phyloP scores from a whole-genome alignment of 2,888 invertebrate genomes.

The Drosophila nr. perissopoda region DNA sequence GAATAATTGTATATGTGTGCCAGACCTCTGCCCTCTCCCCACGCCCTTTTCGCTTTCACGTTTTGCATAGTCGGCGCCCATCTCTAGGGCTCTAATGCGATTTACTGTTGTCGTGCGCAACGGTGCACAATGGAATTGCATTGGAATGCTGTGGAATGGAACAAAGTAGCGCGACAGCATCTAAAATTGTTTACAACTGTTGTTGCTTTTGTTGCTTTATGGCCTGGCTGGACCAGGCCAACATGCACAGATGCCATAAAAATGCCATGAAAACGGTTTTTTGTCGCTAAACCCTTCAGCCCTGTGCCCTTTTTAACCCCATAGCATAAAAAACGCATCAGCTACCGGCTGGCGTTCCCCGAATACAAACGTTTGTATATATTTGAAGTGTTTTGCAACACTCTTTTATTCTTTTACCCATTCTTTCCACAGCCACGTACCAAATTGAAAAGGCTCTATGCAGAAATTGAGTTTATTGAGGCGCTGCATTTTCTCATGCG shows the following conservation, averaged over 20 bases:
- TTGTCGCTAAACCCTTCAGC: constrained; percentile 51
- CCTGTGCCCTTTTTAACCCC: not conserved
- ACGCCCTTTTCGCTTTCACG: not conserved
- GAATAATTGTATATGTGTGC: not conserved
- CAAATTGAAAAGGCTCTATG: constrained; percentile 13
- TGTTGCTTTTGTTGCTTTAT: constrained; percentile 39
- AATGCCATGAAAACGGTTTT: constrained; percentile 49
- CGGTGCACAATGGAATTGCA: constrained; percentile 21
- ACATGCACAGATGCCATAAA: constrained; percentile 54
- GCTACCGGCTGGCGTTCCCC: constrained; percentile 45
- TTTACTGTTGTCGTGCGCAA: constrained; percentile 34
- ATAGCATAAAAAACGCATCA: constrained; percentile 63
- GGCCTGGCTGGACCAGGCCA: constrained; percentile 35
- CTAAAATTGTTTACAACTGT: constrained; percentile 54
- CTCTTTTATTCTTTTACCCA: not conserved
- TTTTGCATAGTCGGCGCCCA: constrained; percentile 3
- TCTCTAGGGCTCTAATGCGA: constrained; percentile 13
- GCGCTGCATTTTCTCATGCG: constrained; percentile 51
- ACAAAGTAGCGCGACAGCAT: constrained; percentile 27
- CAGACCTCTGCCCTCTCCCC: not conserved
- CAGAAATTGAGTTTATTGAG: constrained; percentile 49
- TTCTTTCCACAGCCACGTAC: not conserved
- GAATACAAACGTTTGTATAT: constrained; percentile 32
- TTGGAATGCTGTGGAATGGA: constrained; percentile 24
- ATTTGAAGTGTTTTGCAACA: constrained; percentile 1